Conservation (phyloP, 2,113 vertebrate genomes). For the Mobula birostris region DNA sequence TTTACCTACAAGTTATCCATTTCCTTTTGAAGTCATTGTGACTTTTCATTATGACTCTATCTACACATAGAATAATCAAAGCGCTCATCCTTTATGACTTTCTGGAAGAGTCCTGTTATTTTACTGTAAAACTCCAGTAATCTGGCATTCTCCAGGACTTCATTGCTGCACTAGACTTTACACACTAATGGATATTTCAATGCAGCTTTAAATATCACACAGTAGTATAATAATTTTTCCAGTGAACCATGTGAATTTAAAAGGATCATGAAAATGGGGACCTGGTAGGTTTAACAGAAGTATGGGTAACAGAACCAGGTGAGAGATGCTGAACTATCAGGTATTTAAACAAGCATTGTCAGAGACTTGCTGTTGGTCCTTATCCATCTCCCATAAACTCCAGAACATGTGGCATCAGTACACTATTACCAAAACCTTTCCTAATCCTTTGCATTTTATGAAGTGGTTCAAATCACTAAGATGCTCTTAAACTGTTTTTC, state of each 20-base stretch:
- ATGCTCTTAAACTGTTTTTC: neutral
- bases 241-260: no score
- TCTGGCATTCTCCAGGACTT: no score
- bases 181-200: no score
- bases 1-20: neutral
- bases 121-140: no score
- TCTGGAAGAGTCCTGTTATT: neutral
- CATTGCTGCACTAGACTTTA: no score
- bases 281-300: no score
- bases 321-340: neutral
- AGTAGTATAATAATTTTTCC: no score
- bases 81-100: neutral
- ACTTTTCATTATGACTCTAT: neutral
- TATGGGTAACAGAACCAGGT: no score
- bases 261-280: no score
- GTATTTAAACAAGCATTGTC: no score
- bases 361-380: neutral
- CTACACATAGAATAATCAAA: neutral
- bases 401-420: neutral
- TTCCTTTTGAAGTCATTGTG: neutral
- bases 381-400: neutral
- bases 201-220: no score
- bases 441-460: neutral
- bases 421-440: neutral
- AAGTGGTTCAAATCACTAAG: neutral